Evolutionary conservation across 2,888 invertebrate species (phyloP).

Genomic region (Phasia obesa): DNA sequence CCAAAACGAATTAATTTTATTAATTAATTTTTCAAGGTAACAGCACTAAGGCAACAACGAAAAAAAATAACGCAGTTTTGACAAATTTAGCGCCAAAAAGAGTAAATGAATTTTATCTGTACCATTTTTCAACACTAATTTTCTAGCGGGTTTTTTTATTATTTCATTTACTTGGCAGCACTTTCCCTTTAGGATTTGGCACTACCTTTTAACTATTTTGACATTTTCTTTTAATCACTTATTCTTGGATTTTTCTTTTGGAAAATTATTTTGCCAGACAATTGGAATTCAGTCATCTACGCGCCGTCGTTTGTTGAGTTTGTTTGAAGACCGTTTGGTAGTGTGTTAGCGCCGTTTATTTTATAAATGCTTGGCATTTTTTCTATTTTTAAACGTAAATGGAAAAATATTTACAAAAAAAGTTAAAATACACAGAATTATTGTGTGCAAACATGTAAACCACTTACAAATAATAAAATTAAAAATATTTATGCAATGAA

Average conservation of each 20-base stretch:
- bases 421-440: slow-evolving; percentile 34
- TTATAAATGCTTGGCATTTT: slow-evolving; percentile 28
- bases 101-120: no score
- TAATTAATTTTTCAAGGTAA: no score
- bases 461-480: background rate
- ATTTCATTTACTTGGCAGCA: background rate
- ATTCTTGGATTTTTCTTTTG: slow-evolving; percentile 45
- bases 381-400: slow-evolving; percentile 48
- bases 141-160: slow-evolving; percentile 17
- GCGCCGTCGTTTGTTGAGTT: slow-evolving; percentile 74
- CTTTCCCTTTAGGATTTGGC: background rate
- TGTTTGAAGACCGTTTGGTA: slow-evolving; percentile 2
- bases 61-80: no score
- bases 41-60: no score
- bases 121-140: no score
- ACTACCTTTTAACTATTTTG: slow-evolving; percentile 34
- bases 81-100: no score
- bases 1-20: no score
- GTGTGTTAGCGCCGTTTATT: background rate
- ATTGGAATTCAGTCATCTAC: slow-evolving; percentile 74
- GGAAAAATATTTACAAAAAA: slow-evolving; percentile 19
- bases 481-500: slow-evolving; percentile 16
- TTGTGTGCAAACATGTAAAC: slow-evolving; percentile 26
- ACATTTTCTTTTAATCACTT: slow-evolving; percentile 19
- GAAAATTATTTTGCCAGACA: slow-evolving; percentile 59